Evolutionary conservation across 1,140 invertebrate genomes (phyloP).

Genomic region (Bemisia tabaci): DNA sequence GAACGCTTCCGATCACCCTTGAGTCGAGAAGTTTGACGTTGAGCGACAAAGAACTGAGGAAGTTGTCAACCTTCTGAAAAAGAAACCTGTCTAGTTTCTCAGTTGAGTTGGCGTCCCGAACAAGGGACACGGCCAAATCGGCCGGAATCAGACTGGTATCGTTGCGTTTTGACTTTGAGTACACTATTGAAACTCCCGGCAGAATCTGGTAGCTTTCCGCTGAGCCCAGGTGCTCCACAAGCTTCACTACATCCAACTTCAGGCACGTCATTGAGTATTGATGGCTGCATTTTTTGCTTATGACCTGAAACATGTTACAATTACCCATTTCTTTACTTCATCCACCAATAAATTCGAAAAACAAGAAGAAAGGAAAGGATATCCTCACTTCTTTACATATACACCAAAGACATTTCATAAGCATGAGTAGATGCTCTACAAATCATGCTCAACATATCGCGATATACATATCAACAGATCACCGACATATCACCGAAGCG

Average conservation of each 20-base stretch:
- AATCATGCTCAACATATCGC: too few relatives aligned
- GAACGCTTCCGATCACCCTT: slow-evolving; percentile 38
- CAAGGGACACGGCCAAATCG: slow-evolving; percentile 11
- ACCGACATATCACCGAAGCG: too few relatives aligned
- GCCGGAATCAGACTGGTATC: slow-evolving; percentile 5
- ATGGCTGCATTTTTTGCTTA: slow-evolving; percentile 37
- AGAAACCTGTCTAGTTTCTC: slow-evolving; percentile 17
- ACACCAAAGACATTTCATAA: too few relatives aligned
- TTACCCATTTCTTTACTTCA: too few relatives aligned
- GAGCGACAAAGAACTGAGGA: slow-evolving; percentile 54
- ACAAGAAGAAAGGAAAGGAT: too few relatives aligned
- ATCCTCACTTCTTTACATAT: too few relatives aligned
- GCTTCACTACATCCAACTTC: slow-evolving; percentile 62
- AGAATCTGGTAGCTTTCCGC: slow-evolving; percentile 44
- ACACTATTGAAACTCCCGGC: slow-evolving; percentile 25
- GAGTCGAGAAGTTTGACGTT: slow-evolving; percentile 56
- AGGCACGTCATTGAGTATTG: slow-evolving; percentile 60
- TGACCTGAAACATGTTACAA: slow-evolving; percentile 13
- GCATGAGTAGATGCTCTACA: too few relatives aligned
- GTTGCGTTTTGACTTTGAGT: background rate
- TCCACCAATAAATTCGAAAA: too few relatives aligned
- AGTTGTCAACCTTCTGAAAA: slow-evolving; percentile 37
- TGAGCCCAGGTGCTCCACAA: slow-evolving; percentile 54
- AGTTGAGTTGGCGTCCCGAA: slow-evolving; percentile 10
- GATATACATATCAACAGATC: too few relatives aligned